Base-by-base conservation (phyloP, 2,113 vertebrate genomes). In the Rostratula benghalensis region DNA sequence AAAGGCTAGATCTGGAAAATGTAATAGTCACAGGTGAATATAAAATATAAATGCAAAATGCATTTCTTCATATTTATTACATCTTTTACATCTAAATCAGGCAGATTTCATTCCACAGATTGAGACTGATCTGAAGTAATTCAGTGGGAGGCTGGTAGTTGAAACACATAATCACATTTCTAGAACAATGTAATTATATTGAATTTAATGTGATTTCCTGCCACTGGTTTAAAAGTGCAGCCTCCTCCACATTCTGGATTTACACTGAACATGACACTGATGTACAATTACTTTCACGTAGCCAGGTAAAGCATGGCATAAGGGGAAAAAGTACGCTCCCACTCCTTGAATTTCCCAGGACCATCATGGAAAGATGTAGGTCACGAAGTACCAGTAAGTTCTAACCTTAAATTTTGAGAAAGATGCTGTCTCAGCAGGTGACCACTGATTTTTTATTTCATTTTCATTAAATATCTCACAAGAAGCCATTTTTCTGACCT, bases 151-250 rank as follows among this genome's bases (percentile, higher is more conserved):
- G 83, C 63, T 96, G 74, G 68, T 90, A 83, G 94, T 75, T 96
- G 96, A 97, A 97, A 96, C 84, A 93, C 93, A 82, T 85, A 96
- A 96, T 91, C 95, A 90, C 90, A 93, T 94, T 94, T 93, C 84
- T 91, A 94, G 95, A 95, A 94, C 95, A 94, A 95, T 91, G 97
- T 81, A 88, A 90, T 86, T 81, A 94, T 92, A 92, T 35, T 76
- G 83, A 95, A 92, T 94, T 92, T 95, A 91, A 90, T 86, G 92
- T 69, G 64, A 97, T 93, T 97, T 94, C 92, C 93, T 90, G 92
- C 88, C 96, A 86, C 89, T 84, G 31, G 65, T 87, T 94, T 69
- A 69, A 82, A 93, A 94, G 92, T 95, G 84, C 59, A 85, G 80
- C 95, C 90, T 97, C 94, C 94, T 95, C 90, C 95, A 91, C 94